Evolutionary conservation across 2,797 vertebrate genomes (phyloP).

Genomic region (Oreochromis mossambicus): DNA sequence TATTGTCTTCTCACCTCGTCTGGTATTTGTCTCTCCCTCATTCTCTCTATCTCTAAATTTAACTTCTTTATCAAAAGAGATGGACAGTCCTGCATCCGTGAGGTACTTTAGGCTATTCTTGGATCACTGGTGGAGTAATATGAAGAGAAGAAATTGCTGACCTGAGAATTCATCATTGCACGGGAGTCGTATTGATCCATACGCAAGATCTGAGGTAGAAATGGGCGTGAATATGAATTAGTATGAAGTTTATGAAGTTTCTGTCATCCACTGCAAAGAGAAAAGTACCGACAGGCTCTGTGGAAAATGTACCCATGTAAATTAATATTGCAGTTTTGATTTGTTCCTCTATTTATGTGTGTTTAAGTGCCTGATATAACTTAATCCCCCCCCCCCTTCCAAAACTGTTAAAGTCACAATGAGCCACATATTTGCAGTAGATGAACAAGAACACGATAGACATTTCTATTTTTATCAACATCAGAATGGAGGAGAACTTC

Average conservation of each 20-base stretch:
- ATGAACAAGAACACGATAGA: background rate
- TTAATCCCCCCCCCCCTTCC: background rate
- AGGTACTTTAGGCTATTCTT: background rate
- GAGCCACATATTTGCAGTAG: background rate
- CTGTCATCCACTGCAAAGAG: background rate
- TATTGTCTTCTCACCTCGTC: background rate
- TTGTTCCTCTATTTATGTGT: background rate
- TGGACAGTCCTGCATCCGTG: background rate
- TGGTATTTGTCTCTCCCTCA: background rate
- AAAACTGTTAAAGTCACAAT: background rate
- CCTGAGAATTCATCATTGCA: background rate
- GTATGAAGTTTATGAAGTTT: background rate
- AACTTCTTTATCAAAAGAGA: slow-evolving; percentile 5
- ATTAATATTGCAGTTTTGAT: fast-evolving
- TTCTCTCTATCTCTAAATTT: background rate
- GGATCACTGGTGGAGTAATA: background rate
- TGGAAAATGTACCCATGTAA: background rate
- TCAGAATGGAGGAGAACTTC: background rate
- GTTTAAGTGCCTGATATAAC: background rate
- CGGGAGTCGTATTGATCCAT: background rate
- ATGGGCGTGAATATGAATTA: background rate
- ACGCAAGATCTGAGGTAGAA: background rate
- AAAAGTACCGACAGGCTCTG: background rate
- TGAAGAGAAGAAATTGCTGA: background rate
- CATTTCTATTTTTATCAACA: background rate